phyloP scores from a whole-genome alignment of 2,797 vertebrate species.

The Helarctos malayanus region DNA sequence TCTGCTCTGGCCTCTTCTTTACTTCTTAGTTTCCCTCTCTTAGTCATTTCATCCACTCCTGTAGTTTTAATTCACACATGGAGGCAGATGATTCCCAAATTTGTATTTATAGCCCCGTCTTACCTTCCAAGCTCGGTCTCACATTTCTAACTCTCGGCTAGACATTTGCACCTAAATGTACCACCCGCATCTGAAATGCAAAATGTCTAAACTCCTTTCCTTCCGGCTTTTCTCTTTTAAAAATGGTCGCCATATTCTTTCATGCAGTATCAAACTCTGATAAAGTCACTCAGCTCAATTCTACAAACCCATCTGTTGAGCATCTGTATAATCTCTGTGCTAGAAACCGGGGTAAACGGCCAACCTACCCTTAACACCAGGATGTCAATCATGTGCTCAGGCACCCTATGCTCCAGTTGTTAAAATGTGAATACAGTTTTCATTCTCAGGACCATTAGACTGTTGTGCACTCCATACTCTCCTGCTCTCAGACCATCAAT shows the following conservation, averaged over 20 bases:
- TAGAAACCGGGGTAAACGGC: not conserved
- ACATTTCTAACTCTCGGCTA: constrained; percentile 54
- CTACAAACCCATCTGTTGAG: not conserved
- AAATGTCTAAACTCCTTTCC: constrained; percentile 57
- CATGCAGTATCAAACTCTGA: not conserved
- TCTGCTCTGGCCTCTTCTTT: not conserved
- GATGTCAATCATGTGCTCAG: not conserved
- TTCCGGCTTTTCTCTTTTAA: not conserved
- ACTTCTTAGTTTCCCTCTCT: not conserved
- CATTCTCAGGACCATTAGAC: not conserved
- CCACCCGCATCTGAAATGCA: not conserved
- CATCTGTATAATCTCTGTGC: not conserved
- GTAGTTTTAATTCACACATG: not conserved
- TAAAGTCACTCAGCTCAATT: not conserved
- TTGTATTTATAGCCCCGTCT: constrained; percentile 39
- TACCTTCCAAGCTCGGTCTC: constrained; percentile 49
- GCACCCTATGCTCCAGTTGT: not conserved
- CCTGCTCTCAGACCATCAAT: not conserved
- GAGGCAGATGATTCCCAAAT: not conserved
- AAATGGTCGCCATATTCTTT: not conserved
- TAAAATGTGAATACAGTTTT: not conserved
- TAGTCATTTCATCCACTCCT: not conserved
- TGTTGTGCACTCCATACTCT: not conserved
- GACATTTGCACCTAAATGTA: constrained; percentile 42
- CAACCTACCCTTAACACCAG: not conserved